Evolutionary conservation across 2,797 vertebrate genomes (phyloP), one percentile per base, ranked within the genome.

Genomic region (Cyclura pinguis): DNA sequence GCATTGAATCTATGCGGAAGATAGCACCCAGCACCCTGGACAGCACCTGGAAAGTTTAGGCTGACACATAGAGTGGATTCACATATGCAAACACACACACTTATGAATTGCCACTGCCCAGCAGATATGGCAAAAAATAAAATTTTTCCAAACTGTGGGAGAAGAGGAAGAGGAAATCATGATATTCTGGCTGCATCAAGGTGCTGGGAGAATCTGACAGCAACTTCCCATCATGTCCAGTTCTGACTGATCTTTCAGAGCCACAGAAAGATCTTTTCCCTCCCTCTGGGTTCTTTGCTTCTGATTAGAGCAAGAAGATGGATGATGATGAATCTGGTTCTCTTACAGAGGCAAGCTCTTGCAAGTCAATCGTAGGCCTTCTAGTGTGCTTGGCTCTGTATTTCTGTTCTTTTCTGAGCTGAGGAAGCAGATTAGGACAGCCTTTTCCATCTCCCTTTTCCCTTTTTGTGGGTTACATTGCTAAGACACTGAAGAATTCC

Each of bases 171-270:
- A 62, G 7, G 0, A 6, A n/a, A 22, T 3, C 27, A 12, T 27
- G 67, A 38, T 47, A 9, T 64, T 84, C 24, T 84, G 12, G 18
- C 84, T 59, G 85, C 57, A 95, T 87, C 14, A 29, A 82, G 0
- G 9, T 84, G 88, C 91, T 59, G 20, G 74, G 74, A 77, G 0
- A 10, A 74, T 89, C 76, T 92, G 93, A 91, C 94, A 91, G 92
- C 84, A 67, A 47, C 78, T 10, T 57, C 84, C 72, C 81, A 64
- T 90, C 80, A 89, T 81, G 89, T 92, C 92, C 16, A 0, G 64
- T 32, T 76, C 92, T 84, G 50, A 7, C 50, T 86, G 84, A 73
- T 74, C 50, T 52, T 57, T 64, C 77, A 72, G 82, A 38, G n/a
- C 59, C 24, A 14, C n/a, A n/a, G 32, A 80, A 50, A 3, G 16